Conservation (phyloP, 1,140 invertebrate species). For the Battus philenor region DNA sequence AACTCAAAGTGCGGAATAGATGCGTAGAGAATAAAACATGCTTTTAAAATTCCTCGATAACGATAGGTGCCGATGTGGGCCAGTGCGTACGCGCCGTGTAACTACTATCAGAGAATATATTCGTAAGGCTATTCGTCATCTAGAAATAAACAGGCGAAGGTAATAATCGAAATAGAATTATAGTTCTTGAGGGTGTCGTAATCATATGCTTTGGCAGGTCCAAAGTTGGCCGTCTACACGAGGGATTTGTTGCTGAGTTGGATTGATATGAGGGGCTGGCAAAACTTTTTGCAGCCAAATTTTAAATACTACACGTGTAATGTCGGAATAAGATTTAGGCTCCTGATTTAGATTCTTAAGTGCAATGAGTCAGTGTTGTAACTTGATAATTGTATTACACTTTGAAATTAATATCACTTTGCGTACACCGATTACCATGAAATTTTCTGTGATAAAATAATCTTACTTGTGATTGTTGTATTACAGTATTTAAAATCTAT, state of each 20-base stretch:
- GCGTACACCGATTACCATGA: too few relatives aligned
- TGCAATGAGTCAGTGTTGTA: too few relatives aligned
- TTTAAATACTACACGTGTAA: constrained; percentile 16
- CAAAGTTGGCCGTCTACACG: constrained; percentile 35
- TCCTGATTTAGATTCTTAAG: too few relatives aligned
- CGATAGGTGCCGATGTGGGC: constrained; percentile 50
- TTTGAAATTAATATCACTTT: too few relatives aligned
- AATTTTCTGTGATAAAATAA: too few relatives aligned
- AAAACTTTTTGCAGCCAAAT: constrained; percentile 23
- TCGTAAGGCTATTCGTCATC: constrained; percentile 65
- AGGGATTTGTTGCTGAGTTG: constrained; percentile 43
- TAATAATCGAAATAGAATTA: constrained; percentile 74
- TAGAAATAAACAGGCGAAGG: constrained; percentile 69
- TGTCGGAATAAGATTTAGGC: too few relatives aligned
- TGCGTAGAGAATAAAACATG: constrained; percentile 38
- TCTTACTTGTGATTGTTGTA: too few relatives aligned
- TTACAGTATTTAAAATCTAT: too few relatives aligned
- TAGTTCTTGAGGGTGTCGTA: constrained; percentile 64
- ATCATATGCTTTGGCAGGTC: constrained; percentile 63
- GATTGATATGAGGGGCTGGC: constrained; percentile 27
- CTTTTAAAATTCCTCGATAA: constrained; percentile 74
- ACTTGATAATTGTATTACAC: too few relatives aligned
- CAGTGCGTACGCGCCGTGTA: constrained; percentile 44
- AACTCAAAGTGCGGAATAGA: constrained; percentile 6
- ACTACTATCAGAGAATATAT: constrained; percentile 37